Percentiles rank a stretch among this genome's conserved stretches.
Evolutionary conservation across 2,797 vertebrate species (phyloP).

Genomic region (Cuniculus paca): DNA sequence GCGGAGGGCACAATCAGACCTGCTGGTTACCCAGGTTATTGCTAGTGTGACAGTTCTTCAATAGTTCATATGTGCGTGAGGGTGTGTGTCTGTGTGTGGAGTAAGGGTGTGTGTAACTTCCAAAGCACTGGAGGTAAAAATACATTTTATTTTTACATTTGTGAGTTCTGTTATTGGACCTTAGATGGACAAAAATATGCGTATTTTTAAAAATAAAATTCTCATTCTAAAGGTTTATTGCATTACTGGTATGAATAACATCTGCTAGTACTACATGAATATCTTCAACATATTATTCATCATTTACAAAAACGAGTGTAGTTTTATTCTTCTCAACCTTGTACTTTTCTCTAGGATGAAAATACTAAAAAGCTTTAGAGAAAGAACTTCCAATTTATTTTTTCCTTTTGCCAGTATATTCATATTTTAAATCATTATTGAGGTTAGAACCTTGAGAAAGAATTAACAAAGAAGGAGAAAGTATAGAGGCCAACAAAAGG

Average conservation of each 20-base stretch:
- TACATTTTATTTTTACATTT: slow-evolving; percentile 32
- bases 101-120: background rate
- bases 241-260: slow-evolving; percentile 33
- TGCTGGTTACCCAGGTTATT: background rate
- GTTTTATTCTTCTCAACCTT: slow-evolving; percentile 48
- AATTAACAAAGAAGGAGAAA: background rate
- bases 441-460: background rate
- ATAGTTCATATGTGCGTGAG: background rate
- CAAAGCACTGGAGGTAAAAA: background rate
- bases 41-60: background rate
- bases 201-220: slow-evolving; percentile 50
- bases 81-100: background rate
- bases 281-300: slow-evolving; percentile 30
- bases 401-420: background rate
- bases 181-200: slow-evolving; percentile 1
- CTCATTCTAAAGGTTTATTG: slow-evolving; percentile 7
- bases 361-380: background rate
- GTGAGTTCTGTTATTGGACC: background rate
- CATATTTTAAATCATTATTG: background rate
- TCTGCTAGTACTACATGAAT: slow-evolving; percentile 4
- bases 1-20: background rate
- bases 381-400: slow-evolving; percentile 42
- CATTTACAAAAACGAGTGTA: background rate
- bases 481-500: background rate
- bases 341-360: background rate